Percentiles rank a stretch among this genome's conserved stretches.
These are phyloP conservation scores for Eudyptes chrysolophus DNA, from an alignment of 2,113 vertebrate species.

Conservation along the genomic window DNA sequence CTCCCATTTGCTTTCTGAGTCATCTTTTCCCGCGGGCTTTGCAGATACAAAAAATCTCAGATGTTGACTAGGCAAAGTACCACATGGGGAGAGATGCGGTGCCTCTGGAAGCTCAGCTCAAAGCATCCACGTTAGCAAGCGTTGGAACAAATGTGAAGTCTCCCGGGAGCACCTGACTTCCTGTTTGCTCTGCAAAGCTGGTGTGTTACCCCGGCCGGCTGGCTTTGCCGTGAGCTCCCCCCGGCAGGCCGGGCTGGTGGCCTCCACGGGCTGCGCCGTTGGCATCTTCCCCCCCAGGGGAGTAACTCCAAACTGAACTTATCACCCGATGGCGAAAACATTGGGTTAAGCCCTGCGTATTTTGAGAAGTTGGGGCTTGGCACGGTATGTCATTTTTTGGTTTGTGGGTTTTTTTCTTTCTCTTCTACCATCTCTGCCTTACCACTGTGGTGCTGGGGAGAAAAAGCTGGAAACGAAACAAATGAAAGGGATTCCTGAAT, in stretches of 20 bases:
- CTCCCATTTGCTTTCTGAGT: neutral
- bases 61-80: neutral
- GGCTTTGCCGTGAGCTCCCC: rapidly evolving
- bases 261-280: rapidly evolving
- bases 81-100: rapidly evolving
- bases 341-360: rapidly evolving
- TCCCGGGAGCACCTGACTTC: rapidly evolving
- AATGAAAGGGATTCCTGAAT: neutral
- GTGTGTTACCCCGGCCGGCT: neutral
- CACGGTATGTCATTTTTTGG: too few species aligned
- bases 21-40: neutral
- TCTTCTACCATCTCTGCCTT: neutral
- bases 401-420: neutral
- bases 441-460: neutral
- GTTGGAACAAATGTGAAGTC: neutral
- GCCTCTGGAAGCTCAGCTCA: neutral
- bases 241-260: neutral
- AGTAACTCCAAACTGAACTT: neutral
- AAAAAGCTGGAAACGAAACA: neutral
- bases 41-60: neutral
- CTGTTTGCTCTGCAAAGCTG: too few species aligned
- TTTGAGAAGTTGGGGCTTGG: neutral
- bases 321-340: rapidly evolving
- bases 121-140: rapidly evolving
- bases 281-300: rapidly evolving